Percentiles rank a stretch among this genome's conserved stretches.
Evolutionary conservation across 2,888 invertebrate species (phyloP).

Genomic region (Fragum fragum): DNA sequence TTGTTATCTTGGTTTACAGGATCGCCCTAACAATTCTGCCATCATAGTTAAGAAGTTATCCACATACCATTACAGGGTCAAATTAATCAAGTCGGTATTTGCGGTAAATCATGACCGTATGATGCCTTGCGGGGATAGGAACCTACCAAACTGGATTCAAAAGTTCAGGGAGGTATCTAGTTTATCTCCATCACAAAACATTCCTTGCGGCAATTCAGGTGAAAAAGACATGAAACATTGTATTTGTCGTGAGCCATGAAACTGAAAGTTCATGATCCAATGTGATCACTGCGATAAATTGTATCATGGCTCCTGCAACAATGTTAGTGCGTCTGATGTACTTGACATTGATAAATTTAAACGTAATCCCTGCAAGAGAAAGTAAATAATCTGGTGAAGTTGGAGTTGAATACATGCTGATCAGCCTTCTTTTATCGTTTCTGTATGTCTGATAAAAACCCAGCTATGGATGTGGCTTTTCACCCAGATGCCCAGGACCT

Average conservation of each 20-base stretch:
- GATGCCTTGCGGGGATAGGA: slow-evolving; percentile 43
- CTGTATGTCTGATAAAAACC: no score
- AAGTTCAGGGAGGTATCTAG: not conserved
- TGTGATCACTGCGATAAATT: slow-evolving; percentile 50
- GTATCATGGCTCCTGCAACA: slow-evolving; percentile 52
- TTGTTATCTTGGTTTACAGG: no score
- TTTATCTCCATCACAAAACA: not conserved
- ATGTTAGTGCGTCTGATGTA: slow-evolving; percentile 35
- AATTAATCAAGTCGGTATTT: slow-evolving; percentile 34
- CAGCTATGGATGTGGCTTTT: no score
- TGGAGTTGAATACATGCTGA: no score
- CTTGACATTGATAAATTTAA: slow-evolving; percentile 41
- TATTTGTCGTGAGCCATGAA: slow-evolving; percentile 40
- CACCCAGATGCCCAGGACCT: no score
- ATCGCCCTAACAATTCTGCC: no score
- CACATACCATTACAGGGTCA: slow-evolving; percentile 36
- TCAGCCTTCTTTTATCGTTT: no score
- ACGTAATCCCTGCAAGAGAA: not conserved
- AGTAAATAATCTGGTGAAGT: no score
- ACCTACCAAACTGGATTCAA: slow-evolving; percentile 31
- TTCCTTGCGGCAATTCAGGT: no score
- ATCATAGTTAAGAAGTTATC: slow-evolving; percentile 48
- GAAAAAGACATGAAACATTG: slow-evolving; percentile 27
- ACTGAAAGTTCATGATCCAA: slow-evolving; percentile 51
- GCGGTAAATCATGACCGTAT: slow-evolving; percentile 48